Base-by-base conservation (phyloP, 2,888 invertebrate species). In the Drosophila nr. perissopoda region DNA sequence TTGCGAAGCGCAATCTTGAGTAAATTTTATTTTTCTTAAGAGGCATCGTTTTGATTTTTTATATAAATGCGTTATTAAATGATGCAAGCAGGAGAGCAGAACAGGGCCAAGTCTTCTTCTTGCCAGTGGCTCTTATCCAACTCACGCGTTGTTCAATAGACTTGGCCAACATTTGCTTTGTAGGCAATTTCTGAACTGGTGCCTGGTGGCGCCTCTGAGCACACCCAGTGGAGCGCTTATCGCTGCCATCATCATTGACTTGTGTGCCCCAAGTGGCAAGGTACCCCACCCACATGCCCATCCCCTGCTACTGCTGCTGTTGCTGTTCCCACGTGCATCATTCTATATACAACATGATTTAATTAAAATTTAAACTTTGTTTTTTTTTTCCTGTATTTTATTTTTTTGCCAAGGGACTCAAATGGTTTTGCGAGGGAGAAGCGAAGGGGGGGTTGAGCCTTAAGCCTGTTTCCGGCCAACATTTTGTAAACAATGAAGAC, bases 401-500 rank as follows among this genome's bases (percentile, higher is more conserved):
- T 54, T 65, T 42, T 54, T 27, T 56, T 62, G 53, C 46, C 38
- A 61, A 83, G 85, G 82, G 80, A 87, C 76, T 86, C 76, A 38
- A 83, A 74, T 57, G 56, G 46, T 52, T 29, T 18, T 27, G 52
- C 2, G 46, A 25, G 4, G 38, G n/a, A n/a, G n/a, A 16, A 6
- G 16, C 1, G 52, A 2, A 1, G 34, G 4, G 4, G 4, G 1
- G 7, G 25, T 4, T 46, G 52, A 11, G 70, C 70, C 62, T 57
- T 65, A 62, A 76, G 79, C 70, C 74, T 21, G 77, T 77, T 83
- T 86, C 88, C 87, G 79, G 82, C 85, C 85, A 77, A 82, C 85
- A 84, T 88, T 88, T 88, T 82, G 87, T 88, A 88, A 90, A 89
- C 86, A 89, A 86, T 81, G 78, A 83, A 88, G 88, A 89, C 89